Percentiles rank a stretch among this genome's conserved stretches.
Conservation (phyloP, 2,888 invertebrate species). For the Cheilosia soror region DNA sequence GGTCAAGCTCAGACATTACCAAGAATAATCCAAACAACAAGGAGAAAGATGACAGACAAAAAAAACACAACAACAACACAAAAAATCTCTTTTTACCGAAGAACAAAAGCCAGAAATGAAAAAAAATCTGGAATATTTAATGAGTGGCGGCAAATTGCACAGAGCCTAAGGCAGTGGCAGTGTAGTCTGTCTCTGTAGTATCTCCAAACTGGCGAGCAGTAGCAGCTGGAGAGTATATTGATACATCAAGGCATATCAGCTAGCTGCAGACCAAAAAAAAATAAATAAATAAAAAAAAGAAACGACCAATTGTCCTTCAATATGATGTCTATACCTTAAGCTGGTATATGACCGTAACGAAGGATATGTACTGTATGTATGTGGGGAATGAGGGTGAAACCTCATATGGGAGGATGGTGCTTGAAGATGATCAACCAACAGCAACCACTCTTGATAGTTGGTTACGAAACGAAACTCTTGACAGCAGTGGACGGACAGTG, state of each 20-base stretch:
- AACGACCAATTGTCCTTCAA: not conserved
- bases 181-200: too few relatives aligned
- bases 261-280: not conserved
- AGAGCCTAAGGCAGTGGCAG: slow-evolving; percentile 33
- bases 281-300: slow-evolving; percentile 8
- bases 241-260: slow-evolving; percentile 23
- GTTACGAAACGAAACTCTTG: slow-evolving; percentile 26
- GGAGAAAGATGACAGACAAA: not conserved
- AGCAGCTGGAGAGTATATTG: slow-evolving; percentile 11
- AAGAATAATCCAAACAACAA: slow-evolving; percentile 20
- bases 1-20: slow-evolving; percentile 60
- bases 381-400: too few relatives aligned
- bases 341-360: too few relatives aligned
- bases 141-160: slow-evolving; percentile 46
- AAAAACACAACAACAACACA: too few relatives aligned
- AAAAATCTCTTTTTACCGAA: too few relatives aligned
- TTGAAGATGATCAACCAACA: too few relatives aligned
- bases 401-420: too few relatives aligned
- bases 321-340: too few relatives aligned
- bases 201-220: not conserved
- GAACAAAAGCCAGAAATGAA: not conserved
- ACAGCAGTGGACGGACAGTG: slow-evolving; percentile 5
- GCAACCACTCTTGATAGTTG: not conserved
- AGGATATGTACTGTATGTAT: too few relatives aligned
- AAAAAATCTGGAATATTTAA: slow-evolving; percentile 49